Conservation (phyloP, 2,888 invertebrate species). For the Acrobasis repandana region DNA sequence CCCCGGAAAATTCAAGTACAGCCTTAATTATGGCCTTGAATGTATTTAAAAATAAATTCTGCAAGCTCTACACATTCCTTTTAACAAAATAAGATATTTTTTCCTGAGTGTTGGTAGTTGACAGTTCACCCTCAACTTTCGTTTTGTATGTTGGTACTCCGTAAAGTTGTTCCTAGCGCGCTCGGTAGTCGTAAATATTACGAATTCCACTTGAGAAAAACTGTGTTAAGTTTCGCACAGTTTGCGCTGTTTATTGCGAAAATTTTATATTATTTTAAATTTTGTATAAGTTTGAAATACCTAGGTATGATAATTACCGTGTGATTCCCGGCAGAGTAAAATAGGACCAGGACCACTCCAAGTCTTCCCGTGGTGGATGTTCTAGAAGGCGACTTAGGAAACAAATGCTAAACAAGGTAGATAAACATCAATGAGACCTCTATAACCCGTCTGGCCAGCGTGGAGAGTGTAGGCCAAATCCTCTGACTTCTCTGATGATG, state of each 20-base stretch:
- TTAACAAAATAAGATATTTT: constrained; percentile 8
- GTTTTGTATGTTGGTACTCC: constrained; percentile 12
- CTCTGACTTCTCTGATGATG: too few relatives aligned
- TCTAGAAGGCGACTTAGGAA: too few relatives aligned
- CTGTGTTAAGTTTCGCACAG: constrained; percentile 7
- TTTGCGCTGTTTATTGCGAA: constrained; percentile 13
- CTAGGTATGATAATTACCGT: too few relatives aligned
- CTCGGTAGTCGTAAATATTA: constrained; percentile 12
- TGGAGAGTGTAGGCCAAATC: too few relatives aligned
- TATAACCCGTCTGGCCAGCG: too few relatives aligned
- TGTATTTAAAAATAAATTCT: not conserved
- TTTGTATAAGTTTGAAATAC: not conserved
- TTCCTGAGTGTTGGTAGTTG: constrained; percentile 18
- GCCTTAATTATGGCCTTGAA: too few relatives aligned
- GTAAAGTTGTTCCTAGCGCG: constrained; percentile 1
- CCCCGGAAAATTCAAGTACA: too few relatives aligned
- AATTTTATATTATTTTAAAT: constrained; percentile 26
- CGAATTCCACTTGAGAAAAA: constrained; percentile 15
- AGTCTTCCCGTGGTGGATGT: too few relatives aligned
- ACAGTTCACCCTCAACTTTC: constrained; percentile 22
- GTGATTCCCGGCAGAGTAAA: too few relatives aligned
- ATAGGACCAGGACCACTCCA: too few relatives aligned
- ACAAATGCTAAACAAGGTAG: too few relatives aligned
- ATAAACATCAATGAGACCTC: too few relatives aligned
- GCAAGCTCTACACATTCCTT: not conserved